A percentile compares a stretch with the other conserved stretches of the same genome.
Conservation (phyloP, 2,797 vertebrate species). For the Sebastolobus alascanus region DNA sequence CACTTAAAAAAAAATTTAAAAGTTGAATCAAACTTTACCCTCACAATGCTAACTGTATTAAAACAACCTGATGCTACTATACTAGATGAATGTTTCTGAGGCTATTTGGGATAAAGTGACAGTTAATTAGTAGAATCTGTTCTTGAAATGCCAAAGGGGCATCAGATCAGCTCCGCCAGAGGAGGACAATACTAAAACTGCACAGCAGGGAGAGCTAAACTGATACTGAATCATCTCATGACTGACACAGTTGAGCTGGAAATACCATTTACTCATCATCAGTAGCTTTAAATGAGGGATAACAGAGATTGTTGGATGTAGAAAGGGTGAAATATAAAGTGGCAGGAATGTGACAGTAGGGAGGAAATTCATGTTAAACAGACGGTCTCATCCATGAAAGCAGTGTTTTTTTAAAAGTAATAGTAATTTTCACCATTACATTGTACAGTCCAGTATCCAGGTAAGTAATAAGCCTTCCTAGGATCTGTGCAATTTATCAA, state of each 20-base stretch:
- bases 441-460: background rate
- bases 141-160: conserved; percentile 39
- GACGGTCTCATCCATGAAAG: background rate
- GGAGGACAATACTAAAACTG: background rate
- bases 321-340: background rate
- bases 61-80: background rate
- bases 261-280: background rate
- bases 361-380: background rate
- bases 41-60: background rate
- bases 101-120: conserved; percentile 36
- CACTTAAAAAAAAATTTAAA: background rate
- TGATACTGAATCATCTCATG: conserved; percentile 3
- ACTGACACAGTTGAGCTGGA: background rate
- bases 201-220: conserved; percentile 68
- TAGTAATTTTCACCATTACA: background rate
- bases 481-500: background rate
- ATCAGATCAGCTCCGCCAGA: conserved; percentile 5
- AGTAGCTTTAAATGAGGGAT: background rate
- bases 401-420: background rate
- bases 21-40: background rate
- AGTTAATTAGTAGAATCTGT: conserved; percentile 44
- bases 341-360: background rate
- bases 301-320: background rate
- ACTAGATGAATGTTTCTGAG: background rate
- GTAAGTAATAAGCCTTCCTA: background rate